Base-by-base conservation (phyloP, 37 sponge, comb jelly and placozoan species). In the Tethya wilhelma region DNA sequence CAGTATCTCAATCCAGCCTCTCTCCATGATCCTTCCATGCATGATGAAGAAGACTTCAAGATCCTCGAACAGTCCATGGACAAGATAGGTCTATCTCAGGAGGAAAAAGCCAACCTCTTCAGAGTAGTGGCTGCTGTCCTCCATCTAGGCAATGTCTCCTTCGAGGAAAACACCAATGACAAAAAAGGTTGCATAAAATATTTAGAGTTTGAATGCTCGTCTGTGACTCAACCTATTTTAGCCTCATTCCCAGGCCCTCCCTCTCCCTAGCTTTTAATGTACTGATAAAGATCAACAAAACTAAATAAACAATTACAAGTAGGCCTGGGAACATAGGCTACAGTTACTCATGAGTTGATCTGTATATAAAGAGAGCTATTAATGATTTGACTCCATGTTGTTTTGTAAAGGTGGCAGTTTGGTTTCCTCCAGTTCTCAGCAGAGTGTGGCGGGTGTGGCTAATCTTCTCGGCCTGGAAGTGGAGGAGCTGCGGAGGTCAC, bases 141-240 rank as follows among this genome's bases (percentile, higher is more conserved):
- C 12, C 94, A 93, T 30, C 80, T 98, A 34, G 96, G 98, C 6
- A 98, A 98, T 60, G 88, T 95, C 45, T 19, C 71, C 43, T 98
- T 98, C 76, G 96, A 90, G 55, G 98, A 95, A 66, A 80, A 92
- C 69, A 73, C 69, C 11, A 79, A 69, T 0, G 86, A 84, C 44
- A 85, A 81, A 36, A 93, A 94, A 90, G 91, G 90, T 84, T 5
- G 38, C 8, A 38, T 20, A 20, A 9, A 49, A 49, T 49, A 19
- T 49, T 49, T 9, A 49, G 14, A 49, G n/a, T n/a, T n/a, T n/a
- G n/a, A n/a, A n/a, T n/a, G n/a, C n/a, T n/a, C n/a, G n/a, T n/a
- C n/a, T n/a, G n/a, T n/a, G 53, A 19, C 14, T 19, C 14, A 49
- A n/a, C n/a, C n/a, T n/a, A n/a, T n/a, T n/a, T n/a, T n/a, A n/a